Percentiles rank a stretch among this genome's conserved stretches.
Conservation (phyloP, 2,113 vertebrate species). For the Psophia crepitans region DNA sequence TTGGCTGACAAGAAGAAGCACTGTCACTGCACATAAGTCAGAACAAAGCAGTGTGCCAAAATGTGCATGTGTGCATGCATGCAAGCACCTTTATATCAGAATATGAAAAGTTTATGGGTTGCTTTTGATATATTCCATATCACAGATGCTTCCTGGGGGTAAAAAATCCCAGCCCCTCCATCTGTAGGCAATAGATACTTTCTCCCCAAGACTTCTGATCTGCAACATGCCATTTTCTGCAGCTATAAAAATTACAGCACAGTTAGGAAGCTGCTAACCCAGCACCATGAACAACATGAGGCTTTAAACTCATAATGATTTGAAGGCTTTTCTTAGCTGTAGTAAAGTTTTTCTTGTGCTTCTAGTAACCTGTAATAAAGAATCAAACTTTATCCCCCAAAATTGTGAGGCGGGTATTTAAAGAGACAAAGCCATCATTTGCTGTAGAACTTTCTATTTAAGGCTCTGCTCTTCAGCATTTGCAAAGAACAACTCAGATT, state of each 20-base stretch:
- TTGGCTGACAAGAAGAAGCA: not conserved
- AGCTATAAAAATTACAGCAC: constrained; percentile 27
- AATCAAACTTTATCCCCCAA: not conserved
- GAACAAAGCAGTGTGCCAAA: not conserved
- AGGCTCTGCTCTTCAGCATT: not conserved
- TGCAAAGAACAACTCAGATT: not conserved
- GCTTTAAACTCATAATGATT: constrained; percentile 27
- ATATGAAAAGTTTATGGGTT: not conserved
- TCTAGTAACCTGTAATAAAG: constrained; percentile 54
- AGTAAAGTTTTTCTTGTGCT: constrained; percentile 15
- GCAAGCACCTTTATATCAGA: not conserved
- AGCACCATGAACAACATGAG: not conserved
- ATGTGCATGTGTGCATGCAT: not conserved
- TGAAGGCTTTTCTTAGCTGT: constrained; percentile 45
- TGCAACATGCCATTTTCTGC: constrained; percentile 46
- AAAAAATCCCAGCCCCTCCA: not conserved
- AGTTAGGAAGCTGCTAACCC: not conserved
- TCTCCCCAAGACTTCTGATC: not conserved
- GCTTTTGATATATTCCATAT: not conserved
- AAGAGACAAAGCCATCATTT: constrained; percentile 2
- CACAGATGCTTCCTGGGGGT: not conserved
- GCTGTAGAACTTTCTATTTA: not conserved
- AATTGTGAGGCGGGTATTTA: not conserved
- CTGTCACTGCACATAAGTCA: not conserved
- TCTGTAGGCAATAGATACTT: not conserved